Percentiles rank a stretch among this genome's conserved stretches.
Evolutionary conservation across 2,113 vertebrate species (phyloP).

Genomic region (Odobenus rosmarus): DNA sequence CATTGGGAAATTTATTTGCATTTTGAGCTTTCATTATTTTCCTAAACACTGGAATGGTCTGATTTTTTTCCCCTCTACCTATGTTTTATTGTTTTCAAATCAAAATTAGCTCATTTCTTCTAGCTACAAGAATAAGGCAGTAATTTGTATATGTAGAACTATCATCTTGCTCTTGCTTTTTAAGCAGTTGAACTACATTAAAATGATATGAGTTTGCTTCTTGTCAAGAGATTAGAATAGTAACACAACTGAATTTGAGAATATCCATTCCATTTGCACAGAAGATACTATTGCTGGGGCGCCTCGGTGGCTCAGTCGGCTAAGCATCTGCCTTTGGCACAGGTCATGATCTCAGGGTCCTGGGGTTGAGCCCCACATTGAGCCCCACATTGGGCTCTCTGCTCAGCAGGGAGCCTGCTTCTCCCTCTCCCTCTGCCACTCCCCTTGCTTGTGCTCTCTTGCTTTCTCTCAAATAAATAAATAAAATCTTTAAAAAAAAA

Average conservation of each 20-base stretch:
- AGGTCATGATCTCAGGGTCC: neutral
- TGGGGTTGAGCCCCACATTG: neutral
- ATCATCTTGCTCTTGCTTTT: neutral
- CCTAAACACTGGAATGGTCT: neutral
- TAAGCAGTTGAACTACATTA: neutral
- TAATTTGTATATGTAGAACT: neutral
- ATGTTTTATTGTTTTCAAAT: neutral
- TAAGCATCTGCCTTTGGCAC: neutral
- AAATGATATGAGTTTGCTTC: neutral
- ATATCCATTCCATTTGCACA: neutral
- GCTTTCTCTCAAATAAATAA: no score
- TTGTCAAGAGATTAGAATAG: neutral
- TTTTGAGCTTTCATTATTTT: slow-evolving; percentile 5
- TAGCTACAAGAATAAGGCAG: neutral
- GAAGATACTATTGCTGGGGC: neutral
- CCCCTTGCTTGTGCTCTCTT: neutral
- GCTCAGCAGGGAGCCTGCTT: no score
- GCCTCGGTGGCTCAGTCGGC: neutral
- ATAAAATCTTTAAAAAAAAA: no score
- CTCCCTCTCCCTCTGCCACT: neutral
- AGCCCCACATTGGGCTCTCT: neutral
- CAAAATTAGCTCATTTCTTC: neutral
- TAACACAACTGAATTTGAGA: neutral
- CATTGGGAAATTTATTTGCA: neutral
- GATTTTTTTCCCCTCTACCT: neutral